phyloP scores from a whole-genome alignment of 2,113 vertebrate genomes.

The Cygnus atratus region DNA sequence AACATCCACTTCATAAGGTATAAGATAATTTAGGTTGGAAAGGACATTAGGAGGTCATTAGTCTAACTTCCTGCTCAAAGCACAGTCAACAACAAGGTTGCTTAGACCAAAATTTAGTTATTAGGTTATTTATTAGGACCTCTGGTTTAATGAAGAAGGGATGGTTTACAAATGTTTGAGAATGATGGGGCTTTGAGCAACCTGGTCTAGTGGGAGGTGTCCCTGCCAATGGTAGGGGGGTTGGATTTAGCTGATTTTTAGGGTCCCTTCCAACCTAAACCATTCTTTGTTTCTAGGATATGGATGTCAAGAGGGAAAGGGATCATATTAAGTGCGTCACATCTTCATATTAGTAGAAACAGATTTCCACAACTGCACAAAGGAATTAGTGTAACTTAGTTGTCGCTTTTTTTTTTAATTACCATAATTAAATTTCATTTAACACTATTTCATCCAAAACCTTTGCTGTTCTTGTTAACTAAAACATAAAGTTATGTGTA shows the following conservation, averaged over 20 bases:
- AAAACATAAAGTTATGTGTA: not conserved
- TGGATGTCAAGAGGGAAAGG: not conserved
- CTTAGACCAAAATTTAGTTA: constrained; percentile 2
- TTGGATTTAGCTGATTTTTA: not conserved
- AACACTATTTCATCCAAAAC: not conserved
- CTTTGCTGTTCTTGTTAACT: not conserved
- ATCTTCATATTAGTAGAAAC: not conserved
- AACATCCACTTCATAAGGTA: not conserved
- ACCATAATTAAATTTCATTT: not conserved
- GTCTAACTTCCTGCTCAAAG: not conserved
- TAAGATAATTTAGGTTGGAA: not conserved
- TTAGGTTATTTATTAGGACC: not conserved
- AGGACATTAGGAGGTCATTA: not conserved
- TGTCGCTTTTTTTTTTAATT: not conserved
- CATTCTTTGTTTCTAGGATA: not conserved
- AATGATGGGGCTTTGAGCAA: not conserved
- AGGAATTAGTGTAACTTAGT: not conserved
- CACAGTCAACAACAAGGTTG: not conserved
- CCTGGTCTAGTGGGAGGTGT: not conserved
- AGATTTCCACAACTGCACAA: not conserved
- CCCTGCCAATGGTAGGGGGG: not conserved
- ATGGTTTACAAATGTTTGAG: not conserved
- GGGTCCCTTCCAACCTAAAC: not conserved
- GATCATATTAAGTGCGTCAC: not conserved
- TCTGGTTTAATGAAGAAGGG: not conserved